phyloP scores from a whole-genome alignment of 2,888 invertebrate species.

The Galerucella pusilla region DNA sequence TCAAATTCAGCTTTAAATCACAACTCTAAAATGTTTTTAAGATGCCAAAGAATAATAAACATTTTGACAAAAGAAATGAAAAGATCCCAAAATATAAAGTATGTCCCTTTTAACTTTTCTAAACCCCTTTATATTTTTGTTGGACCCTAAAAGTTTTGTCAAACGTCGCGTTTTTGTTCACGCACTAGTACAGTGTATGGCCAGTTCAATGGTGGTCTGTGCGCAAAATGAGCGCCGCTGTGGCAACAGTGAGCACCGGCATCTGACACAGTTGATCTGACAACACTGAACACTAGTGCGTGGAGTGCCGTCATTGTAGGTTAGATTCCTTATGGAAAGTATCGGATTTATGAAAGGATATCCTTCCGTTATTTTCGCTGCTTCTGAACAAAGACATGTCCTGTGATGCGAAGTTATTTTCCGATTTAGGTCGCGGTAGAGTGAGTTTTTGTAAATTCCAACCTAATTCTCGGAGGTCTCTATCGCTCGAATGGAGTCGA shows the following conservation, averaged over 20 bases:
- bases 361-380: constrained; percentile 68
- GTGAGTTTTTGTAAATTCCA: constrained; percentile 75
- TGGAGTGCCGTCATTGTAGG: constrained; percentile 80
- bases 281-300: constrained; percentile 70
- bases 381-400: constrained; percentile 74
- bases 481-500: constrained; percentile 60
- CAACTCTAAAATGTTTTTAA: no score
- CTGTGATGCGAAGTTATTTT: constrained; percentile 80
- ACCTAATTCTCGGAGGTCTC: constrained; percentile 70
- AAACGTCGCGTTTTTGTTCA: constrained; percentile 30
- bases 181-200: constrained; percentile 53
- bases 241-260: constrained; percentile 54
- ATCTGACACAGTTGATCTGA: constrained; percentile 54
- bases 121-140: neutral
- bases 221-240: constrained; percentile 54
- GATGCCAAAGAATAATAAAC: no score
- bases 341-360: constrained; percentile 82
- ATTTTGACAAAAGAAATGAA: no score
- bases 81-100: no score
- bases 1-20: no score
- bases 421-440: constrained; percentile 84
- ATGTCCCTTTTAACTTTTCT: no score
- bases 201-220: constrained; percentile 53
- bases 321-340: constrained; percentile 77
- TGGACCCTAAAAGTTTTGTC: neutral